Evolutionary conservation across 2,888 invertebrate genomes (phyloP).

Genomic region (Ischnura elegans): DNA sequence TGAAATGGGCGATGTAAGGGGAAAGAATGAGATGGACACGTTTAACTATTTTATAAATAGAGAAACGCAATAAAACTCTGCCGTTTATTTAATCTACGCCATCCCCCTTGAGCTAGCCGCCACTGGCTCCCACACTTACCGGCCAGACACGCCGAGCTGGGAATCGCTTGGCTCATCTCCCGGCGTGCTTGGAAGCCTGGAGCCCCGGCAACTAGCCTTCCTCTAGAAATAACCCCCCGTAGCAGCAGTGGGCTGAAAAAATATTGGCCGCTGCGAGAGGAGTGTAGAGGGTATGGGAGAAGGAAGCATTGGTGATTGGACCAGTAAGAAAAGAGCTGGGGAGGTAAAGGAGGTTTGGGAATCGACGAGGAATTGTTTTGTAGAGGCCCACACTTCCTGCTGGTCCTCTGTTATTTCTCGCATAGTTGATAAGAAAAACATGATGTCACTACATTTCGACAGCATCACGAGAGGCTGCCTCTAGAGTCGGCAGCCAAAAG

Average conservation of each 20-base stretch:
- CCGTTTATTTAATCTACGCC: constrained; percentile 54
- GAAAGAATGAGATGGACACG: not conserved
- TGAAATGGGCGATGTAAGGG: not conserved
- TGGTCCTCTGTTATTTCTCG: not conserved
- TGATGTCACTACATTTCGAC: not conserved
- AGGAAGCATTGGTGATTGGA: constrained; percentile 20
- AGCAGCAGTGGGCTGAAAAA: constrained; percentile 42
- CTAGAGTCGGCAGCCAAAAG: not conserved
- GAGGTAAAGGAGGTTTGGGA: not conserved
- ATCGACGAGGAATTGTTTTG: not conserved
- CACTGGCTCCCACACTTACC: constrained; percentile 9
- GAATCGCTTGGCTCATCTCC: constrained; percentile 54
- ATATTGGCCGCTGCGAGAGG: not conserved
- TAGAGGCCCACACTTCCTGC: not conserved
- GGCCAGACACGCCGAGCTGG: constrained; percentile 33
- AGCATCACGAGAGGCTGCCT: not conserved
- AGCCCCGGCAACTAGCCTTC: constrained; percentile 51
- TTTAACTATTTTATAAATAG: constrained; percentile 52
- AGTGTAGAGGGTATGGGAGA: not conserved
- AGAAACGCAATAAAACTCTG: constrained; percentile 37
- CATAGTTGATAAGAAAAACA: not conserved
- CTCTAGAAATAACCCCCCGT: constrained; percentile 61
- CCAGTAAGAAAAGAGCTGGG: not conserved
- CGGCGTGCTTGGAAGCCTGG: constrained; percentile 13
- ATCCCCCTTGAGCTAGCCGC: not conserved